phyloP scores from a whole-genome alignment of 2,888 invertebrate genomes.

The Caenorhabditis angaria region DNA sequence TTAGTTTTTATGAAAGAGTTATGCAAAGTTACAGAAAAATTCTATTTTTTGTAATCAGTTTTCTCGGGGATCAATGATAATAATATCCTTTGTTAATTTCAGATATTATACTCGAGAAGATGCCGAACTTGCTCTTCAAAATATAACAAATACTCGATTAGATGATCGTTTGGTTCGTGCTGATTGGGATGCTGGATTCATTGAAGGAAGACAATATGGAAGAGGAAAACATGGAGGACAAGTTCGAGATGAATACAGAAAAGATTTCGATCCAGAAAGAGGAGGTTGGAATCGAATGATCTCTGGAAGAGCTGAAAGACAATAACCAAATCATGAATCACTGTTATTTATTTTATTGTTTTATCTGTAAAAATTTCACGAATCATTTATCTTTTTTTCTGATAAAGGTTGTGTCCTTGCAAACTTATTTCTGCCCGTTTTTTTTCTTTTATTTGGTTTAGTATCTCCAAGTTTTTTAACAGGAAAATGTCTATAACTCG shows the following conservation, averaged over 20 bases:
- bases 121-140: conserved; percentile 78
- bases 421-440: conserved; percentile 3
- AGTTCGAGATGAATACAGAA: conserved; percentile 96
- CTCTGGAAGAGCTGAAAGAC: conserved; percentile 39
- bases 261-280: conserved; percentile 93
- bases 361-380: background rate
- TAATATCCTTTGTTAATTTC: too few relatives aligned
- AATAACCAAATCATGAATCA: background rate
- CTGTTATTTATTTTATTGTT: background rate
- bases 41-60: too few relatives aligned
- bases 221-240: conserved; percentile 97
- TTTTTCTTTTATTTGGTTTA: too few relatives aligned
- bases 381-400: background rate
- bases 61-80: too few relatives aligned
- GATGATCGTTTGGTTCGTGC: conserved; percentile 96
- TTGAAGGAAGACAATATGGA: conserved; percentile 97
- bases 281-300: conserved; percentile 85
- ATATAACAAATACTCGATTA: conserved; percentile 82
- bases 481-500: conserved; percentile 44
- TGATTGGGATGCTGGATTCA: conserved; percentile 99
- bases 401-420: conserved; percentile 8
- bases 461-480: conserved; percentile 5
- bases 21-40: too few relatives aligned
- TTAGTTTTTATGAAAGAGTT: too few relatives aligned
- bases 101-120: conserved; percentile 76